phyloP scores from a whole-genome alignment of 2,888 invertebrate genomes.

The Polymixis flavicincta region DNA sequence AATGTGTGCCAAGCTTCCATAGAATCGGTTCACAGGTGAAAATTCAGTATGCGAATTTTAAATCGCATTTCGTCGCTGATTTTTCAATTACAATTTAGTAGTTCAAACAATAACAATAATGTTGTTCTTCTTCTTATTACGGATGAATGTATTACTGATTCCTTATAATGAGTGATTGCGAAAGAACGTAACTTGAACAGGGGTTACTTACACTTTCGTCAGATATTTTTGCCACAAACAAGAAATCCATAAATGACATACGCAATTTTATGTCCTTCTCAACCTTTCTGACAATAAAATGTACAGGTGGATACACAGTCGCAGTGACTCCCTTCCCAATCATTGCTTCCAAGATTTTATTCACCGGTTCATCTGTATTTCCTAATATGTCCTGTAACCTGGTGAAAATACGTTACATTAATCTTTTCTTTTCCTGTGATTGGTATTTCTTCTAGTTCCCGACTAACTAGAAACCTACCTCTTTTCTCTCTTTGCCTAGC shows the following conservation, averaged over 20 bases:
- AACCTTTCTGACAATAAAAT: slow-evolving; percentile 64
- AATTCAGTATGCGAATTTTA: too few species aligned
- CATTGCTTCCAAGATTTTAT: slow-evolving; percentile 70
- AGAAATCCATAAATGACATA: slow-evolving; percentile 38
- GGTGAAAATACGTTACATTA: background rate
- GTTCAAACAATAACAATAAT: background rate
- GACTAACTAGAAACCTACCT: background rate
- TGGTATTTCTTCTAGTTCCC: background rate
- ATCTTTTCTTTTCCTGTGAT: background rate
- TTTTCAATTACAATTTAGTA: background rate
- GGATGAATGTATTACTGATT: too few species aligned
- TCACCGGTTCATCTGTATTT: slow-evolving; percentile 56
- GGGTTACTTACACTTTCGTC: too few species aligned
- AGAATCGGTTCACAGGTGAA: too few species aligned
- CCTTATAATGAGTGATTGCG: too few species aligned
- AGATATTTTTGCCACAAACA: background rate
- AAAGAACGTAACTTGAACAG: too few species aligned
- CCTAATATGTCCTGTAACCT: slow-evolving; percentile 63
- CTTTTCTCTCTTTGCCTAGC: too few species aligned
- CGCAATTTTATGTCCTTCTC: slow-evolving; percentile 60
- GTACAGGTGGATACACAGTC: slow-evolving; percentile 71
- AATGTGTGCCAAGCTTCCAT: too few species aligned
- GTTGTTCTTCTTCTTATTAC: too few species aligned
- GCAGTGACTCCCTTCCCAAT: slow-evolving; percentile 67
- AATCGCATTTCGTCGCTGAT: background rate